A percentile compares a stretch with the other conserved stretches of the same genome.
Conservation (phyloP, 1,140 invertebrate species). For the Drosophila orosa region DNA sequence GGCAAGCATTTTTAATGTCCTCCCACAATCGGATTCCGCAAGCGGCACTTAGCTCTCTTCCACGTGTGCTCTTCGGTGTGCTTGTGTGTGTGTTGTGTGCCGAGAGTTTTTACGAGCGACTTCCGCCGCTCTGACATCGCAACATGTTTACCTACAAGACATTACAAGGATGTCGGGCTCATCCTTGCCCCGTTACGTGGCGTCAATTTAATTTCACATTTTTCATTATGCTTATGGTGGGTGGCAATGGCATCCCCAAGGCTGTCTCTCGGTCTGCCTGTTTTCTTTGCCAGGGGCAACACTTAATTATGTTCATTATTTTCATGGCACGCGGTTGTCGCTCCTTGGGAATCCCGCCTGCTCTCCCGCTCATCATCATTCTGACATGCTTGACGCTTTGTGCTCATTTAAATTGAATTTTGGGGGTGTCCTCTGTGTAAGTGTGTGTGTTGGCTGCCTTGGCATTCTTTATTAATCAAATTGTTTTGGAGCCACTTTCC, state of each 20-base stretch:
- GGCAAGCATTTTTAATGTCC: constrained; percentile 65
- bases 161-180: constrained; percentile 70
- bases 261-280: constrained; percentile 24
- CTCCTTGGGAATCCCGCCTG: constrained; percentile 13
- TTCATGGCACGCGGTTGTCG: constrained; percentile 75
- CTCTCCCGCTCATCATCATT: constrained; percentile 32
- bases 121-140: constrained; percentile 71
- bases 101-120: constrained; percentile 76
- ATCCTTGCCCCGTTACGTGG: constrained; percentile 48
- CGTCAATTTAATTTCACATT: constrained; percentile 81
- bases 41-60: constrained; percentile 11
- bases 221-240: constrained; percentile 75
- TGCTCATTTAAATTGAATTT: constrained; percentile 82
- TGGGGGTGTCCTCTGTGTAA: constrained; percentile 25
- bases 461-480: constrained; percentile 72
- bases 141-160: constrained; percentile 81
- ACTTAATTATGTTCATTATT: constrained; percentile 83
- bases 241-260: constrained; percentile 1
- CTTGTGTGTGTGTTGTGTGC: constrained; percentile 36
- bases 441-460: constrained; percentile 17
- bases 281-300: constrained; percentile 75
- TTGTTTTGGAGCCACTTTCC: constrained; percentile 49
- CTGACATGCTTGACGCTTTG: constrained; percentile 49
- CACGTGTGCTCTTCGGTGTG: not conserved
- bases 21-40: constrained; percentile 52